A percentile compares a stretch with the other conserved stretches of the same genome.
Conservation (phyloP, 1,140 invertebrate species). For the Drosophila arawakana region DNA sequence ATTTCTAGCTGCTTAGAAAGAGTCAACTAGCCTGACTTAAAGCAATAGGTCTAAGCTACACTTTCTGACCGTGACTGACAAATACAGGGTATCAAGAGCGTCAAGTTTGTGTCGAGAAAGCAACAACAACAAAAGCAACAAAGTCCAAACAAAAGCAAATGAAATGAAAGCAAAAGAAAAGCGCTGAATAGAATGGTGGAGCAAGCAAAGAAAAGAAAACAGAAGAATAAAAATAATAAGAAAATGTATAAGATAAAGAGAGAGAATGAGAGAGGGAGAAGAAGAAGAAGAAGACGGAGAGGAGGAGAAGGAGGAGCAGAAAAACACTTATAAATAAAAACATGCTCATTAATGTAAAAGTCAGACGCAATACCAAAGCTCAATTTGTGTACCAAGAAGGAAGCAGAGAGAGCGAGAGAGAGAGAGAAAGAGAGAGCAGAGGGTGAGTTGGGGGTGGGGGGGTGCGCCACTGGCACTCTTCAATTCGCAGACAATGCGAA, state of each 20-base stretch:
- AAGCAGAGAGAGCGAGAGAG: constrained; percentile 1
- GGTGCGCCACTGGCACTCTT: constrained; percentile 13
- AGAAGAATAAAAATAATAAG: constrained; percentile 32
- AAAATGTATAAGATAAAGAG: constrained; percentile 20
- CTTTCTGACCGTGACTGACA: not conserved
- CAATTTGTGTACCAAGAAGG: constrained; percentile 20
- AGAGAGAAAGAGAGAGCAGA: constrained; percentile 1
- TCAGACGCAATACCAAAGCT: constrained; percentile 45
- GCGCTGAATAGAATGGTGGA: constrained; percentile 13
- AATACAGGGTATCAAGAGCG: constrained; percentile 9
- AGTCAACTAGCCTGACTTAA: too few species aligned
- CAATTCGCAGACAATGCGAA: constrained; percentile 42
- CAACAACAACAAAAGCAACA: constrained; percentile 25
- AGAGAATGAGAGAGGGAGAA: not conserved
- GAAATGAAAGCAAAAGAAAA: constrained; percentile 35
- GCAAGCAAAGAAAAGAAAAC: constrained; percentile 9
- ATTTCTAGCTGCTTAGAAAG: too few species aligned
- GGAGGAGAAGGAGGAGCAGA: constrained; percentile 20
- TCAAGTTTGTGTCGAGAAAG: constrained; percentile 1
- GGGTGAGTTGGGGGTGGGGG: not conserved
- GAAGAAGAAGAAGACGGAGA: not conserved
- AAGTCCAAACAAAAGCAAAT: constrained; percentile 26
- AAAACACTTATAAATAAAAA: constrained; percentile 80
- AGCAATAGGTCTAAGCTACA: not conserved
- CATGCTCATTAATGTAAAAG: constrained; percentile 81